phyloP scores from a whole-genome alignment of 2,797 vertebrate species.

The Chaetophractus vellerosus region DNA sequence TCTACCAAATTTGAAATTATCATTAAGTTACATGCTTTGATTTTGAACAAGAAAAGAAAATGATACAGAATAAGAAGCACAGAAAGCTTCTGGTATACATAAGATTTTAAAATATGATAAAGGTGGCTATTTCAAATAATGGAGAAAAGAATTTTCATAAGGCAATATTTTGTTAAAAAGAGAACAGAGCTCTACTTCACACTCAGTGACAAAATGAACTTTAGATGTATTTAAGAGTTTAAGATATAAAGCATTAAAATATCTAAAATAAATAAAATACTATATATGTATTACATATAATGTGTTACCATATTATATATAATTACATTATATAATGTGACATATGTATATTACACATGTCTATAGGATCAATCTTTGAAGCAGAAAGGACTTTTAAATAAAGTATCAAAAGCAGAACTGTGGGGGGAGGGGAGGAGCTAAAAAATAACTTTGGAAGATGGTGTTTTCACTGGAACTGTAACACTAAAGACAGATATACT shows the following conservation, averaged over 20 bases:
- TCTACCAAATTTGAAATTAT: slow-evolving; percentile 45
- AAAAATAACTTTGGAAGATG: slow-evolving; percentile 1
- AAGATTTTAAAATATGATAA: slow-evolving; percentile 63
- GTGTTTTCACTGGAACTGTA: background rate
- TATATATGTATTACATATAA: background rate
- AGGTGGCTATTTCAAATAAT: slow-evolving; percentile 31
- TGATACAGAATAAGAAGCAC: slow-evolving; percentile 29
- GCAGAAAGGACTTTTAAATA: slow-evolving; percentile 11
- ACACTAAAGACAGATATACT: slow-evolving; percentile 49
- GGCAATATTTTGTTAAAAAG: background rate
- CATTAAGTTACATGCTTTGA: slow-evolving; percentile 28
- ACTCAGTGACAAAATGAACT: slow-evolving; percentile 28
- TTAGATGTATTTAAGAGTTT: background rate
- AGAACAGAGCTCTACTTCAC: background rate
- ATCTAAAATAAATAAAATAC: slow-evolving; percentile 13
- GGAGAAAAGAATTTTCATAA: slow-evolving; percentile 4
- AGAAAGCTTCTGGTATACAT: background rate
- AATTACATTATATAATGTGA: background rate
- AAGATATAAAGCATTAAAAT: slow-evolving; percentile 50
- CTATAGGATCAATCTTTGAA: background rate
- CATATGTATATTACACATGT: background rate
- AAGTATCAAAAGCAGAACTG: slow-evolving; percentile 9
- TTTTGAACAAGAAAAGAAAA: slow-evolving; percentile 44
- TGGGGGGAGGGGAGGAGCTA: background rate
- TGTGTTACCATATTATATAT: background rate